phyloP scores from a whole-genome alignment of 2,797 vertebrate species.

The Cuniculus paca region DNA sequence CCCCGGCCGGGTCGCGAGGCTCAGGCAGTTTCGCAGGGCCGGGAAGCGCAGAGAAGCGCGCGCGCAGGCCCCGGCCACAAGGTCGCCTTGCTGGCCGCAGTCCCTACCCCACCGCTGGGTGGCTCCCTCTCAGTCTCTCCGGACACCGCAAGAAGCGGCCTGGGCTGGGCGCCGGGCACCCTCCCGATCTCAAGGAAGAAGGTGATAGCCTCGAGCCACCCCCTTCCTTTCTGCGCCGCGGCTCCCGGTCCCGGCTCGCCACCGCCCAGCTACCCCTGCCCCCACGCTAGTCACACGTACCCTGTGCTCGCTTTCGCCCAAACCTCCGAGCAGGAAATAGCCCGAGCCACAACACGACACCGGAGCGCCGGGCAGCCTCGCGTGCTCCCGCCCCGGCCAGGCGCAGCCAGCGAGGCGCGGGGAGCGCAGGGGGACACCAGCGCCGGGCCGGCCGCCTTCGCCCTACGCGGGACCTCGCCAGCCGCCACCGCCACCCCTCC shows the following conservation, averaged over 20 bases:
- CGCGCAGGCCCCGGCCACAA: fast-evolving
- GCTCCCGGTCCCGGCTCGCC: not conserved
- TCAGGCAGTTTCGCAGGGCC: not conserved
- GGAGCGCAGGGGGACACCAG: not conserved
- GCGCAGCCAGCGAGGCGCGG: conserved; percentile 2
- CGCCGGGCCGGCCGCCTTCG: not conserved
- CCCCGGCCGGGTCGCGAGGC: not conserved
- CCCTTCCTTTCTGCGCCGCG: not conserved
- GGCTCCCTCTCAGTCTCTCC: not conserved
- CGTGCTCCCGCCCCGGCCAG: not conserved
- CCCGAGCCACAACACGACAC: conserved; percentile 75
- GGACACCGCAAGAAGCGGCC: not conserved
- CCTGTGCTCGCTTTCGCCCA: not conserved
- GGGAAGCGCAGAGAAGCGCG: not conserved
- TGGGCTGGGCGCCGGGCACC: not conserved
- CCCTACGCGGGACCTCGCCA: not conserved
- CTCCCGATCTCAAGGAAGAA: not conserved
- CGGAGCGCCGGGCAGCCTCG: conserved; percentile 60
- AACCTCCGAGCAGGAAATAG: conserved; percentile 84
- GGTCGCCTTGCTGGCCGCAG: not conserved
- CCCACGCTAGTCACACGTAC: not conserved
- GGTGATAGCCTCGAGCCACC: conserved; percentile 34
- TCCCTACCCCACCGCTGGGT: conserved; percentile 54
- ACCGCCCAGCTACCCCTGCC: not conserved
- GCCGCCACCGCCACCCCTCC: not conserved